A percentile compares a stretch with the other conserved stretches of the same genome.
phyloP scores from a whole-genome alignment of 2,888 invertebrate species.

The Epicampocera succincta region DNA sequence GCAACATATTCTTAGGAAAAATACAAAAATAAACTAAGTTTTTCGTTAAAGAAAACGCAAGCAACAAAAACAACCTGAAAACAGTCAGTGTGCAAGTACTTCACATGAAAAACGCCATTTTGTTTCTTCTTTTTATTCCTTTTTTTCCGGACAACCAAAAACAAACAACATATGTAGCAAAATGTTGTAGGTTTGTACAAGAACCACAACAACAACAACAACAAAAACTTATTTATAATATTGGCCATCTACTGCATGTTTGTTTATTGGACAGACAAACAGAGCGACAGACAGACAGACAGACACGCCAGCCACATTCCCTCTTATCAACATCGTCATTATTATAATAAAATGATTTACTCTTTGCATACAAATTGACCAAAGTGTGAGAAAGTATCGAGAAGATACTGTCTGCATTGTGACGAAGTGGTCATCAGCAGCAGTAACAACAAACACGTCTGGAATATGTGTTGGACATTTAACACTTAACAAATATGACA shows the following conservation, averaged over 20 bases:
- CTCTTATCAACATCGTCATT: conserved; percentile 57
- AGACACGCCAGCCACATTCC: conserved; percentile 28
- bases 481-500: conserved; percentile 67
- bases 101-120: conserved; percentile 68
- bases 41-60: background rate
- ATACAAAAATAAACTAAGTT: conserved; percentile 53
- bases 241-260: conserved; percentile 48
- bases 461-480: conserved; percentile 58
- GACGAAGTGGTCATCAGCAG: conserved; percentile 27
- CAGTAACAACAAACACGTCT: conserved; percentile 52
- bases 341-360: conserved; percentile 62
- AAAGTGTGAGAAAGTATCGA: conserved; percentile 58
- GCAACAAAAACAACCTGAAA: background rate
- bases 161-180: conserved; percentile 53
- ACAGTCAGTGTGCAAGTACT: conserved; percentile 39
- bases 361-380: conserved; percentile 63
- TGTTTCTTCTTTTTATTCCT: conserved; percentile 39
- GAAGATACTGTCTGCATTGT: background rate
- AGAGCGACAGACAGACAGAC: no score
- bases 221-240: conserved; percentile 37
- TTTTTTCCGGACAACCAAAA: background rate
- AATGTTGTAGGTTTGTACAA: conserved; percentile 53
- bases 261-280: conserved; percentile 7
- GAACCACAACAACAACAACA: background rate
- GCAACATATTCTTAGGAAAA: conserved; percentile 65